Evolutionary conservation across 2,113 vertebrate species (phyloP), one percentile per base, ranked within the genome.

Genomic region (Hippocampus abdominalis): DNA sequence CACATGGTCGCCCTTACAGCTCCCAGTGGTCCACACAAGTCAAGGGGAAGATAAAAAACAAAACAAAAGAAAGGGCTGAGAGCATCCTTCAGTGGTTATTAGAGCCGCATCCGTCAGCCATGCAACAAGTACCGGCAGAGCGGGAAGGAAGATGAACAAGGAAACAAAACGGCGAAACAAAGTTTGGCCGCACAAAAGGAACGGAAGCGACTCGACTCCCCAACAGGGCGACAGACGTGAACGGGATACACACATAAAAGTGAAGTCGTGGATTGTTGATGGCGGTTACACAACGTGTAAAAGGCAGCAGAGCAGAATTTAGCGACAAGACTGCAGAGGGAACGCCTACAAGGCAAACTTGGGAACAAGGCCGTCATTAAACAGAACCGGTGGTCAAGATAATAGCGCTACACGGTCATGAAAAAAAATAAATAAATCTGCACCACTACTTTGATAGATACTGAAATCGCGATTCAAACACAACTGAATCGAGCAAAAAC

Each of bases 71-170:
- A 42, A 61, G 21, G 23, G 9, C 80, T 63, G 74, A 81, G 70
- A 79, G 84, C 67, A 59, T 85, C 53, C 66, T 85, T 89, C 85
- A 82, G 86, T 88, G 86, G 89, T 89, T 90, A 86, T 93, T 89
- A 85, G 82, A 81, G 82, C 83, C 75, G 71, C 75, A 86, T 70
- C 81, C 71, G 72, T 90, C 72, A 87, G 67, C 82, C 78, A 89
- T 82, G 80, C 79, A 87, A 39, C 54, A 86, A 81, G 69, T 48
- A 84, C 78, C 81, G 78, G 75, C 75, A 49, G 48, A 71, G 67
- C 36, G 69, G 46, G 44, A 62, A 78, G 68, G 64, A 69, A 77
- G 63, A 75, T 60, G 54, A 81, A 81, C 70, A 48, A 64, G 68
- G 66, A 68, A 64, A 75, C 42, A 68, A 68, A 65, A 63, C 71